Evolutionary conservation across 2,113 vertebrate genomes (phyloP), one percentile per base, ranked within the genome.

Genomic region (Engraulis encrasicolus): DNA sequence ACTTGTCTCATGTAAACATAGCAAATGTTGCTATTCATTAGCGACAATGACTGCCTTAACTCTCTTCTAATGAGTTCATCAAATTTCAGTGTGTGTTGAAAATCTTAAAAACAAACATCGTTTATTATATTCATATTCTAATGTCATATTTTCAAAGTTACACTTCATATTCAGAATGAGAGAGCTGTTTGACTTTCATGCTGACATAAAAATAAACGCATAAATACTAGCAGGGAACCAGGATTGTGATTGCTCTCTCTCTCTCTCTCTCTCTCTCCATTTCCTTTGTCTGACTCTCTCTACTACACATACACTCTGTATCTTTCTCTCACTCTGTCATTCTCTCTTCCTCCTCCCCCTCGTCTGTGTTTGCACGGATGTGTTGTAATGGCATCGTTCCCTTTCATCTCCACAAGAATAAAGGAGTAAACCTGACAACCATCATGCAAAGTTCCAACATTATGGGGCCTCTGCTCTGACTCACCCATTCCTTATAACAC

Each of bases 391-490:
- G 14, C 54, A 66, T 45, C 19, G 71, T 27, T 82, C 37, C 37
- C 36, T 82, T 82, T 82, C 34, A 82, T 82, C 54, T 40, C 61
- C 61, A n/a, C 37, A 19, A 66, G 52, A 15, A 38, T 7, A 81
- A 66, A 38, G 31, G 27, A 82, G 50, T 23, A 27, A 82, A 66
- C 66, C 66, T 74, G 15, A 45, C 58, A 71, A 66, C 12, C n/a
- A 48, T 31, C 38, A 71, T 71, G 66, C 66, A 74, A 74, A 74
- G 66, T 14, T 82, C 36, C n/a, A 15, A 71, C 31, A 81, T 23
- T 5, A 48, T 19, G 9, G 36, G 48, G 37, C 38, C 34, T 58
- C 27, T 81, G 81, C 34, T 58, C 27, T 81, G 81, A 82, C 81
- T 82, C 81, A 82, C 37, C 36, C 36, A 14, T 9, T 17, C 6